phyloP scores from a whole-genome alignment of 2,888 invertebrate genomes.

The Troides oblongomaculatus region DNA sequence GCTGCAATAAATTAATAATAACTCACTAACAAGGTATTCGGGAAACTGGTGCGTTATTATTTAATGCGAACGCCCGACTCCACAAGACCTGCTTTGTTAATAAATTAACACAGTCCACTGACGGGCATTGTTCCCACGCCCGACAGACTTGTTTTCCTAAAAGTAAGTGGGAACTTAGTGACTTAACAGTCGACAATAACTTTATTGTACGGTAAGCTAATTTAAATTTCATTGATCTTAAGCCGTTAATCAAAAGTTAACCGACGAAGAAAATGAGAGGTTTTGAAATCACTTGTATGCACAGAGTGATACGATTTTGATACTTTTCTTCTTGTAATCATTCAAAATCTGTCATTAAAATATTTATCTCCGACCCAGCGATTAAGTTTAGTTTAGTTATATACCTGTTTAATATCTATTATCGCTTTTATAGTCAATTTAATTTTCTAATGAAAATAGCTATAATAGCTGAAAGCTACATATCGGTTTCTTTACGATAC shows the following conservation, averaged over 20 bases:
- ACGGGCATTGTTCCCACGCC: slow-evolving; percentile 44
- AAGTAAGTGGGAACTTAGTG: slow-evolving; percentile 24
- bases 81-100: slow-evolving; percentile 58
- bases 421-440: no score
- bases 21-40: slow-evolving; percentile 58
- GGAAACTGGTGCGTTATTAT: slow-evolving; percentile 57
- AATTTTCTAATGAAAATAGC: no score
- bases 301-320: no score
- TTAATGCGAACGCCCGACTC: slow-evolving; percentile 41
- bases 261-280: neutral
- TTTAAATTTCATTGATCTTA: neutral
- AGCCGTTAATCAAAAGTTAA: neutral
- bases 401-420: no score
- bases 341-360: no score
- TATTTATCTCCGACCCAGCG: no score
- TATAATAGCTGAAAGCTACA: no score
- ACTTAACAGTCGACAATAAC: slow-evolving; percentile 12
- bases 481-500: no score
- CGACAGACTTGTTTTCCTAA: slow-evolving; percentile 29
- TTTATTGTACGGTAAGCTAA: slow-evolving; percentile 6
- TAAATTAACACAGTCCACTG: slow-evolving; percentile 56
- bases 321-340: no score
- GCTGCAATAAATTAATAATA: slow-evolving; percentile 59
- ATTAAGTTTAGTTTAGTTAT: no score
- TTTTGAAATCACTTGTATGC: no score